Base-by-base conservation (phyloP, 2,888 invertebrate species). In the Oasisia sp. region DNA sequence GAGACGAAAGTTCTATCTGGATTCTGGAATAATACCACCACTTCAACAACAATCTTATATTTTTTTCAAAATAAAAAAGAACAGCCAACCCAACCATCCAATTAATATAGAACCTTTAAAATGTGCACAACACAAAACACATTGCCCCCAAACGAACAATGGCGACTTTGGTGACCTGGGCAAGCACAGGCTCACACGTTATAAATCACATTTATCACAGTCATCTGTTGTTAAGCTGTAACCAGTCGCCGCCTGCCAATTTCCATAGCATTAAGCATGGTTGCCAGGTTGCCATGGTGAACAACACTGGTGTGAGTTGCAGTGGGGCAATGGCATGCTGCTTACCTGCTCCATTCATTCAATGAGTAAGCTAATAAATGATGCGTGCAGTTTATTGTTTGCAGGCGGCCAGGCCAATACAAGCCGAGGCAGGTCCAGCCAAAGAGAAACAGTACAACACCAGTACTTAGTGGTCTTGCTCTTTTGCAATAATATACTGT, bases 201-300 rank as follows among this genome's bases (percentile, higher is more conserved):
- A 74, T 74, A 74, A 74, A 74, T 74, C 74, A 27, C 7, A 74
- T 74, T 74, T 74, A 74, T 74, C 74, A 56, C 56, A 27, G 74
- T 74, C 74, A 74, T 74, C 74, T 74, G 74, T 74, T 74, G 74
- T 74, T 27, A 74, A 74, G 74, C 74, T 74, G 74, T 19, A 74
- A 74, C 74, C 74, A 74, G 74, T 74, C 7, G 19, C n/a, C 27
- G 74, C 19, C n/a, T 74, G 74, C 74, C 74, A 74, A 74, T 74
- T 74, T 74, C 74, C 74, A 74, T 74, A 74, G 74, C 74, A 74
- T 74, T 74, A 74, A 74, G 74, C 74, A 74, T 74, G 74, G 74
- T n/a, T 74, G 74, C 74, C 19, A 7, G 19, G 74, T 74, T 74
- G 74, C 74, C n/a, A 74, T 19, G 74, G 74, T 74, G 74, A 74